A percentile compares a stretch with the other conserved stretches of the same genome.
These are phyloP conservation scores for Nezara viridula DNA, from an alignment of 2,888 invertebrate genomes.

Conservation along the genomic window DNA sequence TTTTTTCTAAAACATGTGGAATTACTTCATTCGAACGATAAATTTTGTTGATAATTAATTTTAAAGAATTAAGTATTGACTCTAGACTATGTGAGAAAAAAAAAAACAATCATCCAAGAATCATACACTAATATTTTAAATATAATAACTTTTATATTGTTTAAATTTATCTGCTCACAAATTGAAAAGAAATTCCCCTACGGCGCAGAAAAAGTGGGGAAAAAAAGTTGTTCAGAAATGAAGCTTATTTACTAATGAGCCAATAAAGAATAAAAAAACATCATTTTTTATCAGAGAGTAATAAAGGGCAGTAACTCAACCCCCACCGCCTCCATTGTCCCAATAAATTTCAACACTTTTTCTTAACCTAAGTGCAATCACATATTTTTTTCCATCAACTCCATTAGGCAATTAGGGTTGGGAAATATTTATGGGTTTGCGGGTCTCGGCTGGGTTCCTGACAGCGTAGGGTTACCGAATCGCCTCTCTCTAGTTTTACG, in stretches of 20 bases:
- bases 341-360: constrained; percentile 44
- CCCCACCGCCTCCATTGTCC: constrained; percentile 1
- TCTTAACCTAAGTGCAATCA: constrained; percentile 45
- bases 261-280: constrained; percentile 12
- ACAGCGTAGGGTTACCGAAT: background rate
- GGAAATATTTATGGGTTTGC: background rate
- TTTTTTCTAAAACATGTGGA: too few species aligned
- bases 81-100: too few species aligned
- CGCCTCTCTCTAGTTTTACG: background rate
- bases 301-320: constrained; percentile 32
- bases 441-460: background rate
- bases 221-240: background rate
- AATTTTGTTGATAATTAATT: too few species aligned
- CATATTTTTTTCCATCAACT: constrained; percentile 44
- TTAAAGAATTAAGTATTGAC: too few species aligned
- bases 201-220: background rate
- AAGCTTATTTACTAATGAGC: constrained; percentile 43
- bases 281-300: constrained; percentile 1
- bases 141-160: background rate
- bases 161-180: background rate
- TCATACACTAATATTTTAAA: too few species aligned
- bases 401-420: constrained; percentile 32
- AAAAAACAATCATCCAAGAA: too few species aligned
- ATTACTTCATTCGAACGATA: too few species aligned
- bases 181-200: background rate